Evolutionary conservation across 2,113 vertebrate genomes (phyloP).

Genomic region (Egretta garzetta): DNA sequence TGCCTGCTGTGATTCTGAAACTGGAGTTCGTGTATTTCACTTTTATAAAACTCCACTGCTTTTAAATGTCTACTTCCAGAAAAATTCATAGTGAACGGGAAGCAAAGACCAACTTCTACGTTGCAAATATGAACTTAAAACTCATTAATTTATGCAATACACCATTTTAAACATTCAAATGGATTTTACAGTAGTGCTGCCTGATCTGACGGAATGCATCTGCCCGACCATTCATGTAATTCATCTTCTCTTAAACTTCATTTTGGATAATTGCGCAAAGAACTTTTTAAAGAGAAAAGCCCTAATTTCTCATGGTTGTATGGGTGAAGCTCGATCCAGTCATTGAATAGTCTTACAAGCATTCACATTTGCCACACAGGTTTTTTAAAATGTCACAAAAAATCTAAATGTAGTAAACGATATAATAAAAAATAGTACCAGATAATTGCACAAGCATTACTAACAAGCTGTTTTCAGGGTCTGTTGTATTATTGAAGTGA

Average conservation of each 20-base stretch:
- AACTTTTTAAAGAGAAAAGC: background rate
- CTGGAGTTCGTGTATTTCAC: background rate
- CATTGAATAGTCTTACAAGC: background rate
- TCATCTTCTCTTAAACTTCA: background rate
- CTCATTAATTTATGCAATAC: background rate
- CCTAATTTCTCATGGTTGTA: background rate
- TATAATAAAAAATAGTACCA: background rate
- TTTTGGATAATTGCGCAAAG: background rate
- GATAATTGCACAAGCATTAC: background rate
- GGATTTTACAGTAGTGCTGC: background rate
- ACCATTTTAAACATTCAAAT: background rate
- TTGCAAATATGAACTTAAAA: background rate
- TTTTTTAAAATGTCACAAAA: background rate
- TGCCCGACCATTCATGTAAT: background rate
- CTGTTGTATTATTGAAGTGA: background rate
- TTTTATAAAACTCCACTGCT: background rate
- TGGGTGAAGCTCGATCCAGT: background rate
- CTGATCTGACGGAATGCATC: background rate
- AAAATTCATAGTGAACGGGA: background rate
- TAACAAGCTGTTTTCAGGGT: background rate
- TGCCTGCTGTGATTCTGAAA: background rate
- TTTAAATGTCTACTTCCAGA: background rate
- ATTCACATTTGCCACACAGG: background rate
- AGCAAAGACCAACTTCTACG: background rate
- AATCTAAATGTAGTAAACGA: background rate